phyloP scores from a whole-genome alignment of 2,888 invertebrate species.

The Amiota communis region DNA sequence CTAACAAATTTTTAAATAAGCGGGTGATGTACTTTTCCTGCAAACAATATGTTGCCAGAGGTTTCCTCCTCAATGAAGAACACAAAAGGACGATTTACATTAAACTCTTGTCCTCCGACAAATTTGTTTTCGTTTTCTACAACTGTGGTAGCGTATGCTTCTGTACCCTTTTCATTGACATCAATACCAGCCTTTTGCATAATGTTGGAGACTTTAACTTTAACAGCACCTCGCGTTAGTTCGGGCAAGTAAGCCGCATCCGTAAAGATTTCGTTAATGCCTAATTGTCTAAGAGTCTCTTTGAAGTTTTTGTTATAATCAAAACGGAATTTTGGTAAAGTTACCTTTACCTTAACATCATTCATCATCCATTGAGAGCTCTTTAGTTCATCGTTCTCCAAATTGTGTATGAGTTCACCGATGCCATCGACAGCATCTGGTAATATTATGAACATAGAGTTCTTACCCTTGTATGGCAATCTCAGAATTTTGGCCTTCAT shows the following conservation, averaged over 20 bases:
- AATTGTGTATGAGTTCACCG: conserved; percentile 75
- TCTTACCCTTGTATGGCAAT: conserved; percentile 82
- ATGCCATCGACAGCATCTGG: conserved; percentile 80
- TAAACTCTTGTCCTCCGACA: conserved; percentile 78
- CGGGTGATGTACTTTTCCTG: conserved; percentile 83
- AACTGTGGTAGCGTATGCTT: conserved; percentile 80
- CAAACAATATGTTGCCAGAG: conserved; percentile 82
- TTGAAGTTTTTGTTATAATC: conserved; percentile 80
- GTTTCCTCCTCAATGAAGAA: conserved; percentile 86
- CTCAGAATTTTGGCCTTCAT: conserved; percentile 82
- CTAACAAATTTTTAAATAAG: no score
- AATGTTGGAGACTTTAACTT: conserved; percentile 80
- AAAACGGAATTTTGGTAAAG: conserved; percentile 84
- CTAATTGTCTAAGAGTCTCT: conserved; percentile 77
- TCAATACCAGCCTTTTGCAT: conserved; percentile 85
- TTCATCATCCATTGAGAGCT: conserved; percentile 77
- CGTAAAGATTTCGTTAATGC: conserved; percentile 81
- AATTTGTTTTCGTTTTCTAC: conserved; percentile 82
- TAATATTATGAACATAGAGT: conserved; percentile 82
- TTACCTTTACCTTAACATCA: conserved; percentile 77
- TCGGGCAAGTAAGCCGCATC: conserved; percentile 81
- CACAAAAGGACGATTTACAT: conserved; percentile 83
- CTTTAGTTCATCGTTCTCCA: conserved; percentile 76
- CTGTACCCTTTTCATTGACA: conserved; percentile 83
- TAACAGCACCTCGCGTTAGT: conserved; percentile 77